Conservation (phyloP, 2,113 vertebrate species). For the Natator depressus region DNA sequence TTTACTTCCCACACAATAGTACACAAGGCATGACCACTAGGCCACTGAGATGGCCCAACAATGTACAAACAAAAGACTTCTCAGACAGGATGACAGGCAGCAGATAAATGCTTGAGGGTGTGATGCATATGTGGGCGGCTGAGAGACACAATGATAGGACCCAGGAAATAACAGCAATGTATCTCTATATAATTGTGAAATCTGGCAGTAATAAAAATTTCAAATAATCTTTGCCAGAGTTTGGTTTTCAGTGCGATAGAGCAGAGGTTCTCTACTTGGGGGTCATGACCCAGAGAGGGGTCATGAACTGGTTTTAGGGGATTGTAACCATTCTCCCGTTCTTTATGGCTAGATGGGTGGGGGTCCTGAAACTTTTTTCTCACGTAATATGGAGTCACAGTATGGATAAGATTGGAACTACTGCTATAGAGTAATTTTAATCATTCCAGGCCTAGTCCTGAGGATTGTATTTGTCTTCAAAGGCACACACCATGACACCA, state of each 20-base stretch:
- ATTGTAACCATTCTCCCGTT: neutral
- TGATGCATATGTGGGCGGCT: neutral
- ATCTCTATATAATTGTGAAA: neutral
- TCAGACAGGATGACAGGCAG: fast-evolving
- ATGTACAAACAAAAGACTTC: neutral
- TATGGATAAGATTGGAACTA: neutral
- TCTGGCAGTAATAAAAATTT: neutral
- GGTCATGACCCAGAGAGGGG: neutral
- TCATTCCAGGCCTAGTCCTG: neutral
- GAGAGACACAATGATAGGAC: neutral
- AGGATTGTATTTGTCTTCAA: neutral
- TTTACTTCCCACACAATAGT: neutral
- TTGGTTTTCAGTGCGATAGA: neutral
- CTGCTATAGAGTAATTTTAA: neutral
- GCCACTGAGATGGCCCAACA: fast-evolving
- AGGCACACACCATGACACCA: fast-evolving
- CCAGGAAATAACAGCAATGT: neutral
- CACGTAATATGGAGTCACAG: fast-evolving
- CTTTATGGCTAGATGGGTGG: neutral
- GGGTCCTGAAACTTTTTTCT: fast-evolving
- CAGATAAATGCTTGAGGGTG: neutral
- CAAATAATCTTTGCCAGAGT: neutral
- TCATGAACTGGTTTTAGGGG: neutral
- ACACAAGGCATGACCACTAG: neutral
- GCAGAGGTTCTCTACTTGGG: neutral